Evolutionary conservation across 2,888 invertebrate genomes (phyloP).

Genomic region (Oxystoma pomonae): DNA sequence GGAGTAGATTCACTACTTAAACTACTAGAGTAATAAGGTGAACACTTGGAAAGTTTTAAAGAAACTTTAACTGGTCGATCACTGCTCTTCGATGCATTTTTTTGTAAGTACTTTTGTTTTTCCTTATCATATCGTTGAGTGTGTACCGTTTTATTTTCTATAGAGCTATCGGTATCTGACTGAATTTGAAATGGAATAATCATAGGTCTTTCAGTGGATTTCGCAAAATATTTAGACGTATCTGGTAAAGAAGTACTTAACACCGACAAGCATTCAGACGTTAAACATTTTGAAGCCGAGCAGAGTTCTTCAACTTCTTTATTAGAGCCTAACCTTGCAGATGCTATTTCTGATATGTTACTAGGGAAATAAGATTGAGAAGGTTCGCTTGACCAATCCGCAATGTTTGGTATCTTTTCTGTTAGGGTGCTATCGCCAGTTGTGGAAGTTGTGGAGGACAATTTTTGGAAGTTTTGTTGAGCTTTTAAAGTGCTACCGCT

Average conservation of each 20-base stretch:
- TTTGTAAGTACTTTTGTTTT: conserved; percentile 42
- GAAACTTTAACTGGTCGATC: conserved; percentile 48
- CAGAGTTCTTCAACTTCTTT: conserved; percentile 41
- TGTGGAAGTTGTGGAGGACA: conserved; percentile 42
- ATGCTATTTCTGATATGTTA: conserved; percentile 28
- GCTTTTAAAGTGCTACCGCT: conserved; percentile 66
- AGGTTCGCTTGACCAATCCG: conserved; percentile 73
- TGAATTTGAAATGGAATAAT: conserved; percentile 50
- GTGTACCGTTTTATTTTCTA: conserved; percentile 45
- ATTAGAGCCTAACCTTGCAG: conserved; percentile 41
- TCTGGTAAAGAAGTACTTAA: conserved; percentile 29
- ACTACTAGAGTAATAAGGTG: conserved; percentile 72
- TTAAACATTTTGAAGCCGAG: conserved; percentile 44
- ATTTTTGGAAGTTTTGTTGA: conserved; percentile 44
- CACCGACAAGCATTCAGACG: conserved; percentile 42
- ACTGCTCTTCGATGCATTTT: conserved; percentile 39
- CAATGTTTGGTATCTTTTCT: conserved; percentile 70
- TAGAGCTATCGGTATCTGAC: conserved; percentile 49
- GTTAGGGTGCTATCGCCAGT: conserved; percentile 51
- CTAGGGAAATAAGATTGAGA: conserved; percentile 44
- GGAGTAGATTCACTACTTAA: conserved; percentile 71
- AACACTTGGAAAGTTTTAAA: conserved; percentile 61
- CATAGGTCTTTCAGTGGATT: conserved; percentile 53
- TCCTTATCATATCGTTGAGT: conserved; percentile 44
- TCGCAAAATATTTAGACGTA: conserved; percentile 42